These are phyloP conservation scores for Salminus brasiliensis DNA, from an alignment of 2,113 vertebrate genomes.

Conservation along the genomic window DNA sequence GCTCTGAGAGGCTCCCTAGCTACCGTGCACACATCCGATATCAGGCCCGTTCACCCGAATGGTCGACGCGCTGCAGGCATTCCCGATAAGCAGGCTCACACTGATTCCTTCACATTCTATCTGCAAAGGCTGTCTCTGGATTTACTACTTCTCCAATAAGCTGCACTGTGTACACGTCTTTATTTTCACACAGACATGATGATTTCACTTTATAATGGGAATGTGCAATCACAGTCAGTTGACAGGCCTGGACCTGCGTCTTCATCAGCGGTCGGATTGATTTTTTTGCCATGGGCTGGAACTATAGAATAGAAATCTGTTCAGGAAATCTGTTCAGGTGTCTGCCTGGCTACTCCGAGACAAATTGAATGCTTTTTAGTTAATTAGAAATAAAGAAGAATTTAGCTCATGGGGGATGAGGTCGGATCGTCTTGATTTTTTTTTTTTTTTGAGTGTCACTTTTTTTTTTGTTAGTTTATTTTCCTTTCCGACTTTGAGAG, in stretches of 20 bases:
- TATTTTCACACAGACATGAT: conserved; percentile 17
- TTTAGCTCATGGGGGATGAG: too few species aligned
- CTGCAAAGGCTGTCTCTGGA: conserved; percentile 17
- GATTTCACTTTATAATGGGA: conserved; percentile 31
- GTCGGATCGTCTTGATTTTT: background rate
- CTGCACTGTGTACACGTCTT: conserved; percentile 36
- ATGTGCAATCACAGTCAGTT: conserved; percentile 32
- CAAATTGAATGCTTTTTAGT: background rate
- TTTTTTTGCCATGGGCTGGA: background rate
- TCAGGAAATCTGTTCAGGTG: conserved; percentile 1
- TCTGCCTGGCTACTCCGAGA: background rate
- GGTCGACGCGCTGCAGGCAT: background rate
- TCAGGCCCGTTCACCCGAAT: background rate
- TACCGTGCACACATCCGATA: background rate
- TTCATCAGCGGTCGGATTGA: conserved; percentile 18
- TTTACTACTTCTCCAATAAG: background rate
- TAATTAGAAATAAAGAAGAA: background rate
- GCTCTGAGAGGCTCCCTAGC: background rate
- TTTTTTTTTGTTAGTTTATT: background rate
- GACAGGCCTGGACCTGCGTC: background rate
- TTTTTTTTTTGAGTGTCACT: too few species aligned
- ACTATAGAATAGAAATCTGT: background rate
- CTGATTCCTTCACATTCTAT: background rate
- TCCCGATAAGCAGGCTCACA: background rate
- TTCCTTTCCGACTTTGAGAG: background rate